These are phyloP conservation scores for Tyto alba DNA, from an alignment of 2,113 vertebrate genomes.

Conservation along the genomic window DNA sequence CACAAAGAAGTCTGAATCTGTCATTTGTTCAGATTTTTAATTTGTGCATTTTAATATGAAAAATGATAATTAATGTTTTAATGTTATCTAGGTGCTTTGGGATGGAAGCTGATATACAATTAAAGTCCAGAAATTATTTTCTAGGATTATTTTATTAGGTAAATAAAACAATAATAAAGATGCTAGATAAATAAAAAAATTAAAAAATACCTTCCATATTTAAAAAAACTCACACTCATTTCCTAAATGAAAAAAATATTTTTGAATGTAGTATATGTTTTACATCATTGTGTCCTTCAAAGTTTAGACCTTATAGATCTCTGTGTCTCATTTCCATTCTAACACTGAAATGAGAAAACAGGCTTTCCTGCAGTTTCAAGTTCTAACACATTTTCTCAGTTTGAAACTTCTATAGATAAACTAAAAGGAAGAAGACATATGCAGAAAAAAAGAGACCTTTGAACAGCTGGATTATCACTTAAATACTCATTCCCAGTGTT, in stretches of 20 bases:
- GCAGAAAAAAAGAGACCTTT: neutral
- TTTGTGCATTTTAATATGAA: neutral
- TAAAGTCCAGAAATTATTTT: neutral
- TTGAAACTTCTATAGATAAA: neutral
- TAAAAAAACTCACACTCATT: neutral
- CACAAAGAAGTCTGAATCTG: neutral
- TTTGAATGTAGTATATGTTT: neutral
- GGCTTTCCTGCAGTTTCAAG: neutral
- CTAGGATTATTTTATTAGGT: neutral
- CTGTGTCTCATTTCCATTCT: neutral
- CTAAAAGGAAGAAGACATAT: neutral
- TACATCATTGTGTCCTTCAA: neutral
- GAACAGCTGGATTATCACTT: neutral
- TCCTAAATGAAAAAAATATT: neutral
- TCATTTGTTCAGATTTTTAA: neutral
- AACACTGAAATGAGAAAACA: neutral
- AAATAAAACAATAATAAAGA: neutral
- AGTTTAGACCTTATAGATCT: neutral
- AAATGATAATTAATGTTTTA: neutral
- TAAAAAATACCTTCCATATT: neutral
- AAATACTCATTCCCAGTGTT: neutral
- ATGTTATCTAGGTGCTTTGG: neutral
- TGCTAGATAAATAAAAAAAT: neutral
- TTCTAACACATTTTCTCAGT: neutral
- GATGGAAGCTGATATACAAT: neutral